A percentile compares a stretch with the other conserved stretches of the same genome.
These are phyloP conservation scores for Pogona vitticeps DNA, from an alignment of 2,113 vertebrate genomes.

Conservation along the genomic window DNA sequence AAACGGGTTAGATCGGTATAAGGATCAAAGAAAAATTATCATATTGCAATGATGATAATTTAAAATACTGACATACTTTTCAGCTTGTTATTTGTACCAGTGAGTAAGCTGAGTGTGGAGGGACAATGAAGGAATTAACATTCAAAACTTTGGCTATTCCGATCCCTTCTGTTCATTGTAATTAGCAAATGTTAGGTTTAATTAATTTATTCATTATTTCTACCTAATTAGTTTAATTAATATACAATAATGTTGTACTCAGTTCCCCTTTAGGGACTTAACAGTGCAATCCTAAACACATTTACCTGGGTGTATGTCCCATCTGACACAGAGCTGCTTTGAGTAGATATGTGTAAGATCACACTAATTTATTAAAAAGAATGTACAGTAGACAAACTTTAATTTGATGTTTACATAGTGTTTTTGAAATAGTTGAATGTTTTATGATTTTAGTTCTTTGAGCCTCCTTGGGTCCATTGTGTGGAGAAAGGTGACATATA, in stretches of 20 bases:
- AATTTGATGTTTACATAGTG: no score
- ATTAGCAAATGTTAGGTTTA: not conserved
- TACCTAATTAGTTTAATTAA: not conserved
- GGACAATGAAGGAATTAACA: not conserved
- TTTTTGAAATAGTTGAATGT: no score
- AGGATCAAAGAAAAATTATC: not conserved
- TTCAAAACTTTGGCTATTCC: not conserved
- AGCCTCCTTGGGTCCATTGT: no score
- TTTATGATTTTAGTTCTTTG: no score
- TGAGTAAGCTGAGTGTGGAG: not conserved
- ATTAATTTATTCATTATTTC: constrained; percentile 15
- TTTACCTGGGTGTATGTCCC: not conserved
- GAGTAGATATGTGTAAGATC: not conserved
- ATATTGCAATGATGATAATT: not conserved
- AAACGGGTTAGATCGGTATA: not conserved
- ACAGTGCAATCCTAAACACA: not conserved
- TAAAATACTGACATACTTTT: not conserved
- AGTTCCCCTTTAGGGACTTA: not conserved
- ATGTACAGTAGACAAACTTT: no score
- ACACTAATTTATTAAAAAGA: constrained; percentile 2
- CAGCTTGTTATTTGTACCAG: not conserved
- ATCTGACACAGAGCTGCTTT: not conserved
- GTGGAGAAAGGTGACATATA: no score
- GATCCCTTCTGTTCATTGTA: not conserved
- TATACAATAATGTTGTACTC: not conserved